phyloP scores from a whole-genome alignment of 2,797 vertebrate genomes.

The Serranus cabrilla region DNA sequence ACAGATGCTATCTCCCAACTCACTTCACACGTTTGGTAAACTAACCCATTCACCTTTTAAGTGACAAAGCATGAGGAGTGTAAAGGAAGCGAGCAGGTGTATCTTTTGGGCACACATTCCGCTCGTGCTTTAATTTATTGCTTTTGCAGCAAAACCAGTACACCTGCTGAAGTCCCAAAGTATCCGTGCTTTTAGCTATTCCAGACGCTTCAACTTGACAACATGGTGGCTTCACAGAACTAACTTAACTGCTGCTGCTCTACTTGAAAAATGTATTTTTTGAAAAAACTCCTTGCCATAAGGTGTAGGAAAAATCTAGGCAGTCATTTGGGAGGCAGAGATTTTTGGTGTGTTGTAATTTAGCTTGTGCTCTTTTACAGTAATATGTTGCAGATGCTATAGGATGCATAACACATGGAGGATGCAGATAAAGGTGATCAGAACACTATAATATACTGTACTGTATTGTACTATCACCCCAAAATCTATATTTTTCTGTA shows the following conservation, averaged over 20 bases:
- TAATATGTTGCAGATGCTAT: background rate
- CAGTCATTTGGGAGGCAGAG: background rate
- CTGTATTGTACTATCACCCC: too few species aligned
- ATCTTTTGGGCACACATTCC: background rate
- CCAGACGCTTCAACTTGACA: constrained; percentile 2
- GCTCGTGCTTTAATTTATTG: constrained; percentile 37
- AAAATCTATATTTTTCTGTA: too few species aligned
- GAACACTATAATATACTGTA: background rate
- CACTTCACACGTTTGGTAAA: background rate
- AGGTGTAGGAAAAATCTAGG: background rate
- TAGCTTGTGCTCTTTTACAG: background rate
- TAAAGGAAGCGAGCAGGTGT: constrained; percentile 26
- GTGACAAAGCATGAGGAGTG: background rate
- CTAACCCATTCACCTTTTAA: constrained; percentile 14
- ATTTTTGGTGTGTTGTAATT: background rate
- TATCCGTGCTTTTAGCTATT: constrained; percentile 15
- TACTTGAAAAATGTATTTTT: background rate
- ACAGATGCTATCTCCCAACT: background rate
- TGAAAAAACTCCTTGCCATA: background rate
- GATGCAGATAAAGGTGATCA: background rate
- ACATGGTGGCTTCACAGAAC: background rate
- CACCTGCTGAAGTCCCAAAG: constrained; percentile 43
- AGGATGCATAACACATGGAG: background rate
- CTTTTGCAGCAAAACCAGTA: constrained; percentile 25
- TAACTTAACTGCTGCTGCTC: background rate